These are phyloP conservation scores for Hipposideros larvatus DNA, from an alignment of 2,797 vertebrate genomes.

Conservation along the genomic window DNA sequence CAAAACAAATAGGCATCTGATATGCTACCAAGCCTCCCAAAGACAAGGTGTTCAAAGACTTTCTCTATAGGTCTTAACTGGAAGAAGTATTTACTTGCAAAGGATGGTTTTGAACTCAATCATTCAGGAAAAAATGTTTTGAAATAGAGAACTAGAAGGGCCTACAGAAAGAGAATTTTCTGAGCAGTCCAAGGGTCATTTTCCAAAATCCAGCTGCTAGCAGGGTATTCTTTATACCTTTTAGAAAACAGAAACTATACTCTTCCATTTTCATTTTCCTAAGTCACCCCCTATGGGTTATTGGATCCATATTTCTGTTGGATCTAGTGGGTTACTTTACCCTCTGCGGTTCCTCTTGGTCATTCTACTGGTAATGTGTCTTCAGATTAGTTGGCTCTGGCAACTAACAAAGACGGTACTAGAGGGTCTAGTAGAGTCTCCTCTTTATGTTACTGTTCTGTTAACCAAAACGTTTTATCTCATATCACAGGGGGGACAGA, in stretches of 20 bases:
- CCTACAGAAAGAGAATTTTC: background rate
- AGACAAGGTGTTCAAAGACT: background rate
- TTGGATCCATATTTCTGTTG: background rate
- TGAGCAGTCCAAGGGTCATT: background rate
- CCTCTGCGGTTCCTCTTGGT: background rate
- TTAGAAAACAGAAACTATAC: background rate
- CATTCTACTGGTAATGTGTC: background rate
- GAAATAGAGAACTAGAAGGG: background rate
- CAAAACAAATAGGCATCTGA: background rate
- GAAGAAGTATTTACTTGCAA: background rate
- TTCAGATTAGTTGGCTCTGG: background rate
- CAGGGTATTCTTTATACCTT: background rate
- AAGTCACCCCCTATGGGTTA: background rate
- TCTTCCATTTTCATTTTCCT: background rate
- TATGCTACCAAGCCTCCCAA: background rate
- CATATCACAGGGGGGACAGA: background rate
- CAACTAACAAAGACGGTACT: too few relatives aligned
- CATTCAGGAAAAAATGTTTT: background rate
- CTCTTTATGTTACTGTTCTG: background rate
- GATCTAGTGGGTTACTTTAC: background rate
- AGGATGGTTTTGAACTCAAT: background rate
- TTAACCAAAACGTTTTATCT: background rate
- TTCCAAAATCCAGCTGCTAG: conserved; percentile 5
- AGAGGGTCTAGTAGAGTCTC: background rate
- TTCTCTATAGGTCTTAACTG: background rate